Percentiles rank a stretch among this genome's conserved stretches.
phyloP scores from a whole-genome alignment of 2,888 invertebrate genomes.

The Serripes groenlandicus region DNA sequence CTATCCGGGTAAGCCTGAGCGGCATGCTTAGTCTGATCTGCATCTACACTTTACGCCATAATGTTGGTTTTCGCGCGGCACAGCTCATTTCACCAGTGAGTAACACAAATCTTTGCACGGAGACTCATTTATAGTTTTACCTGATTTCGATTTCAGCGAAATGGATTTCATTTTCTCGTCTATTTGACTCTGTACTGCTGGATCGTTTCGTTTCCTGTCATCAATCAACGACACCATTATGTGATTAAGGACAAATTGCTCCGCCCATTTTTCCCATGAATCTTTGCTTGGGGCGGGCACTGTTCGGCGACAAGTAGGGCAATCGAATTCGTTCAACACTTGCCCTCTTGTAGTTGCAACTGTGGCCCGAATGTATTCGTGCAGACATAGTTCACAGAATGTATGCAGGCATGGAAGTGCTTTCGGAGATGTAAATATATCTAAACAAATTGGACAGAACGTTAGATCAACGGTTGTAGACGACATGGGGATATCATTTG shows the following conservation, averaged over 20 bases:
- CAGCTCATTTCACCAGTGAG: too few relatives aligned
- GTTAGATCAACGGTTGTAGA: conserved; percentile 7
- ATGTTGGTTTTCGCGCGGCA: too few relatives aligned
- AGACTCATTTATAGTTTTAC: too few relatives aligned
- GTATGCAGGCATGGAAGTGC: conserved; percentile 48
- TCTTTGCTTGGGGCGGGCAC: conserved; percentile 6
- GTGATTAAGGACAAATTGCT: conserved; percentile 34
- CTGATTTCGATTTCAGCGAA: not conserved
- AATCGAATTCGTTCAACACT: conserved; percentile 15
- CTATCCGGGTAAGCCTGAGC: too few relatives aligned
- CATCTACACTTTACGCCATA: too few relatives aligned
- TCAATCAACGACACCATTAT: conserved; percentile 38
- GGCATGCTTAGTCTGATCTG: too few relatives aligned
- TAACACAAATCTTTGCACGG: too few relatives aligned
- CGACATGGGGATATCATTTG: not conserved
- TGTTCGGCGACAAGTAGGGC: conserved; percentile 31
- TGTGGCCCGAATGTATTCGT: conserved; percentile 34
- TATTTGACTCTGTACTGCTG: not conserved
- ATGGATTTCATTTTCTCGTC: not conserved
- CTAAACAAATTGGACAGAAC: conserved; percentile 45
- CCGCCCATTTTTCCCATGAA: conserved; percentile 28
- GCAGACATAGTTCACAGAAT: conserved; percentile 42
- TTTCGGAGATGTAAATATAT: conserved; percentile 32
- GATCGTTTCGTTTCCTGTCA: not conserved
- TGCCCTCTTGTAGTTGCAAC: not conserved